Evolutionary conservation across 2,797 vertebrate genomes (phyloP), one percentile per base, ranked within the genome.

Genomic region (Sus cebifrons): DNA sequence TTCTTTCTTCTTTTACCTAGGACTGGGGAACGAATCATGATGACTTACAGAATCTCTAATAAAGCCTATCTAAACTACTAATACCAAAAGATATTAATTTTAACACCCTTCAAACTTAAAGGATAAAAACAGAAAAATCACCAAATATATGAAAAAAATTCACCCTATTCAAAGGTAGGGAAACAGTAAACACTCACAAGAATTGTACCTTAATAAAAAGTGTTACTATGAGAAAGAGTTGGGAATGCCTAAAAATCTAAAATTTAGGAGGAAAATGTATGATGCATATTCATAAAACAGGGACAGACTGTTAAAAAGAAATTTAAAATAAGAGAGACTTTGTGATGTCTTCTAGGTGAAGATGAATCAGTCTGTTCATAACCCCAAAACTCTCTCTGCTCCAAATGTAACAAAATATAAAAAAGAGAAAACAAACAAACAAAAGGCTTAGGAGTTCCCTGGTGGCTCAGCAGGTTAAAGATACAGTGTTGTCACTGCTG

Each of bases 81-180:
- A 85, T 23, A 78, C 32, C 60, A 92, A 75, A 67, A 91, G 54
- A 79, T 36, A 89, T 36, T 36, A 36, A 36, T 36, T 36, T 36
- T 36, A 36, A 36, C 36, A 36, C 36, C 6, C 18, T 40, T 83
- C 82, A 92, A 78, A 83, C 13, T 84, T 79, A 79, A 68, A 74
- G 52, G 16, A 65, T 67, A 83, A 67, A 73, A 44, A 49, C 1
- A 68, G 15, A 56, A 83, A 74, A 96, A 65, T 17, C n/a, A 71
- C 18, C 36, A 71, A 92, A 62, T 4, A 14, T 13, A 83, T 73
- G 52, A 95, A 88, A 77, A 36, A 93, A 56, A 95, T 36, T 95
- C n/a, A 77, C 11, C 27, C 36, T 70, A 89, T 25, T 85, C 56
- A 78, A 90, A 94, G 77, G 75, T 60, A 89, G 13, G 21, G 17